Evolutionary conservation across 2,888 invertebrate genomes (phyloP).

Genomic region (Drosophila mayaguana): DNA sequence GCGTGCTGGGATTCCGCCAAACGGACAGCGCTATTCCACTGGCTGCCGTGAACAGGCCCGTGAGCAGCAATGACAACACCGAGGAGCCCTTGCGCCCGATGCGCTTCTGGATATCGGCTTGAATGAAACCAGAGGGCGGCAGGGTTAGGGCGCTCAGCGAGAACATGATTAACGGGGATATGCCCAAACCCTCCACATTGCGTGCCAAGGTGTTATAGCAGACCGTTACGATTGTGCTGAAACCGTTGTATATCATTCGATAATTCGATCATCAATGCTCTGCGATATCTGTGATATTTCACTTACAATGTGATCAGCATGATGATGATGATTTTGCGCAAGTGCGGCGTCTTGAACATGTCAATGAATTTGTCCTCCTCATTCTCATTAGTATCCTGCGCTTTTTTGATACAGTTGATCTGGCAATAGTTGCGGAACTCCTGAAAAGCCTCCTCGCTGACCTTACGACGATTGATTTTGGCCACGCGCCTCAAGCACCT

Average conservation of each 20-base stretch:
- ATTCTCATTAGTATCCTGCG: slow-evolving; percentile 15
- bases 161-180: slow-evolving; percentile 86
- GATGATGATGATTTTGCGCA: slow-evolving; percentile 86
- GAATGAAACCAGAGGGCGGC: slow-evolving; percentile 85
- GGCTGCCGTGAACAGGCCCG: slow-evolving; percentile 85
- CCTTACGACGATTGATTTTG: slow-evolving; percentile 84
- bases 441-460: slow-evolving; percentile 79
- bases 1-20: slow-evolving; percentile 66
- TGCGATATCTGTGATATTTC: no score
- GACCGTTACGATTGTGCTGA: slow-evolving; percentile 86
- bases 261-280: not conserved
- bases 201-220: slow-evolving; percentile 87
- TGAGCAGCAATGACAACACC: slow-evolving; percentile 85
- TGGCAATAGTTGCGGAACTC: slow-evolving; percentile 76
- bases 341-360: slow-evolving; percentile 85
- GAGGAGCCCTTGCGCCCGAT: slow-evolving; percentile 86
- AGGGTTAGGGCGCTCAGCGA: slow-evolving; percentile 86
- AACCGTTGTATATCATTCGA: slow-evolving; percentile 8
- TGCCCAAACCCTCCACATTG: slow-evolving; percentile 86
- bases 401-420: slow-evolving; percentile 45
- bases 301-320: slow-evolving; percentile 87
- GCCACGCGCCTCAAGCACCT: slow-evolving; percentile 86
- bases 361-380: slow-evolving; percentile 76
- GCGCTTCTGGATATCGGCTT: slow-evolving; percentile 72
- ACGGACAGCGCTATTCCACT: slow-evolving; percentile 85